Conservation (phyloP, 1,140 invertebrate genomes). For the Camponotus vicinus region DNA sequence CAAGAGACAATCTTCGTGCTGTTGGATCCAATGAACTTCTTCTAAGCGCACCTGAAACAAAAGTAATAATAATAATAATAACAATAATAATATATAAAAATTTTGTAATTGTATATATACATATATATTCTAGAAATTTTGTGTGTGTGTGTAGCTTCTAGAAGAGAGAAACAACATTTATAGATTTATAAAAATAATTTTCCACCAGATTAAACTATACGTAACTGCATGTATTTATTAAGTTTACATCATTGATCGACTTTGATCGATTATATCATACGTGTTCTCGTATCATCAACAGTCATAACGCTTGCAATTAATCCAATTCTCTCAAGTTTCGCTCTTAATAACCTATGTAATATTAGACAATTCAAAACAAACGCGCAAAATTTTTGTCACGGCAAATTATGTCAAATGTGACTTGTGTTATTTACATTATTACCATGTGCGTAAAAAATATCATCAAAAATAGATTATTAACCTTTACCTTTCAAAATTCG, state of each 20-base stretch:
- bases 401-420: slow-evolving; percentile 61
- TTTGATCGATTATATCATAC: neutral
- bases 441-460: slow-evolving; percentile 6
- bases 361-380: slow-evolving; percentile 34
- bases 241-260: neutral
- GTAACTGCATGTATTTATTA: neutral
- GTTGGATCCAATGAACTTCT: slow-evolving; percentile 91
- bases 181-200: neutral
- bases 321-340: slow-evolving; percentile 20
- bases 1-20: slow-evolving; percentile 90
- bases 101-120: too few relatives aligned
- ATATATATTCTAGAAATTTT: too few relatives aligned
- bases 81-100: too few relatives aligned
- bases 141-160: too few relatives aligned
- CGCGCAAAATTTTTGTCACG: slow-evolving; percentile 38
- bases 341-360: neutral
- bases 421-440: slow-evolving; percentile 66
- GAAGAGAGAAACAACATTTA: neutral
- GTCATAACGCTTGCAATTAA: slow-evolving; percentile 30
- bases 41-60: slow-evolving; percentile 90
- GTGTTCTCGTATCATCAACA: slow-evolving; percentile 14
- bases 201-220: neutral
- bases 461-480: neutral
- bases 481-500: neutral
- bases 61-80: neutral